Percentiles rank a stretch among this genome's conserved stretches.
phyloP scores from a whole-genome alignment of 1,140 invertebrate species.

The Procambarus virginalis region DNA sequence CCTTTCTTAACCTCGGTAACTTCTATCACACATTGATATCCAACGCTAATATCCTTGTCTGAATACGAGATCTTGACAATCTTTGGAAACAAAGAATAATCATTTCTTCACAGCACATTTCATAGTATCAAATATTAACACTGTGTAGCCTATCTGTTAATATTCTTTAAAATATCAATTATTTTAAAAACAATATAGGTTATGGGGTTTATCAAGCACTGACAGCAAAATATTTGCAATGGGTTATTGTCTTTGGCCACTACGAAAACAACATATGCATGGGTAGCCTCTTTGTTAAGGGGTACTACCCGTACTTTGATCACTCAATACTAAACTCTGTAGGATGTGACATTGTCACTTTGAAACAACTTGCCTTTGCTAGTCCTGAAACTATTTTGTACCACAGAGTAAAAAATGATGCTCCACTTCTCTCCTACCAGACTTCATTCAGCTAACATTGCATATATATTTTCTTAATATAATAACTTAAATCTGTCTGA shows the following conservation, averaged over 20 bases:
- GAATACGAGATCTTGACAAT: slow-evolving; percentile 64
- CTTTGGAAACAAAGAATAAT: slow-evolving; percentile 60
- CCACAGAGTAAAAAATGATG: slow-evolving; percentile 63
- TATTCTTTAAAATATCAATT: slow-evolving; percentile 57
- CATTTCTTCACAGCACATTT: slow-evolving; percentile 61
- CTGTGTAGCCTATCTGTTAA: slow-evolving; percentile 42
- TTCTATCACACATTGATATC: slow-evolving; percentile 46
- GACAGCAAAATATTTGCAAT: slow-evolving; percentile 67
- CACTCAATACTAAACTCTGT: slow-evolving; percentile 65
- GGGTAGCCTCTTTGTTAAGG: slow-evolving; percentile 50
- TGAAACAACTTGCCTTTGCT: slow-evolving; percentile 66
- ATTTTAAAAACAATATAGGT: slow-evolving; percentile 57
- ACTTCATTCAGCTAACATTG: slow-evolving; percentile 54
- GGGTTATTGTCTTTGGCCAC: slow-evolving; percentile 66
- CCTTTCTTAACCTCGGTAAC: slow-evolving; percentile 27
- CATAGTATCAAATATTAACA: slow-evolving; percentile 57
- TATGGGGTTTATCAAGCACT: slow-evolving; percentile 57
- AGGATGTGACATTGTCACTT: slow-evolving; percentile 62
- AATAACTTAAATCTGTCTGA: slow-evolving; percentile 52
- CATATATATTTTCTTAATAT: slow-evolving; percentile 42
- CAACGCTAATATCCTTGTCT: slow-evolving; percentile 43
- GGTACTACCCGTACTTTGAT: slow-evolving; percentile 67
- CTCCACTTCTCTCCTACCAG: slow-evolving; percentile 53
- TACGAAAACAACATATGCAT: slow-evolving; percentile 56
- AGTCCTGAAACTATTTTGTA: slow-evolving; percentile 67